These are phyloP conservation scores for Thymallus thymallus DNA, from an alignment of 2,113 vertebrate species.

Conservation along the genomic window DNA sequence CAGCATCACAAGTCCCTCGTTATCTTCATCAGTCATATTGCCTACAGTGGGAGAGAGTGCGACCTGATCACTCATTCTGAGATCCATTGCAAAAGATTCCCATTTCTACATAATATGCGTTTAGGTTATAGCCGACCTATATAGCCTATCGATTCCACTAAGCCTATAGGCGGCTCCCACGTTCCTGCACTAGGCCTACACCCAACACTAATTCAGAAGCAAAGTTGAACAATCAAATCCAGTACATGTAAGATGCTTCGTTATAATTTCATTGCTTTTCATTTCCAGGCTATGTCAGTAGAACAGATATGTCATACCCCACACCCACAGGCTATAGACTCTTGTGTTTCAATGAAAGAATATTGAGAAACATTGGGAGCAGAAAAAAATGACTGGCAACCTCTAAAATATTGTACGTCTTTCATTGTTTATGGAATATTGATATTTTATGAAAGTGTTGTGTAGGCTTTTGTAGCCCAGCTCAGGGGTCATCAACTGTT, in stretches of 20 bases:
- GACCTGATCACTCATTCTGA: neutral
- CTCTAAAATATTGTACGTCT: too few relatives aligned
- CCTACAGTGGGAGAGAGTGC: constrained; percentile 17
- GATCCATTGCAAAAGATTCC: neutral
- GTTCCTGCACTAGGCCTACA: neutral
- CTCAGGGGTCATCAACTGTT: too few relatives aligned
- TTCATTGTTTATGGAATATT: too few relatives aligned
- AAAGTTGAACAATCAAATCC: neutral
- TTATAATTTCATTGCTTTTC: too few relatives aligned
- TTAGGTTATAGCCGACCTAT: neutral
- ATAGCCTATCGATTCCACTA: neutral
- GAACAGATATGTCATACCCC: too few relatives aligned
- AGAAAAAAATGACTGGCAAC: too few relatives aligned
- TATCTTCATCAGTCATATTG: constrained; percentile 33
- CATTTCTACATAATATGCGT: neutral
- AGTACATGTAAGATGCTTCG: neutral
- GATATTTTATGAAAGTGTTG: too few relatives aligned
- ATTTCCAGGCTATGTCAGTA: too few relatives aligned
- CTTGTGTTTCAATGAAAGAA: too few relatives aligned
- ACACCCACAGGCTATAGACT: too few relatives aligned
- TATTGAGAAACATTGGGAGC: too few relatives aligned
- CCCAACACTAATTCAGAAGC: neutral
- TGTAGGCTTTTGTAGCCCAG: too few relatives aligned
- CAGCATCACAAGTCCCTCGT: constrained; percentile 39
- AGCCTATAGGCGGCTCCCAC: neutral